Base-by-base conservation (phyloP, 2,797 vertebrate species). In the Myioborus melanocephalus region DNA sequence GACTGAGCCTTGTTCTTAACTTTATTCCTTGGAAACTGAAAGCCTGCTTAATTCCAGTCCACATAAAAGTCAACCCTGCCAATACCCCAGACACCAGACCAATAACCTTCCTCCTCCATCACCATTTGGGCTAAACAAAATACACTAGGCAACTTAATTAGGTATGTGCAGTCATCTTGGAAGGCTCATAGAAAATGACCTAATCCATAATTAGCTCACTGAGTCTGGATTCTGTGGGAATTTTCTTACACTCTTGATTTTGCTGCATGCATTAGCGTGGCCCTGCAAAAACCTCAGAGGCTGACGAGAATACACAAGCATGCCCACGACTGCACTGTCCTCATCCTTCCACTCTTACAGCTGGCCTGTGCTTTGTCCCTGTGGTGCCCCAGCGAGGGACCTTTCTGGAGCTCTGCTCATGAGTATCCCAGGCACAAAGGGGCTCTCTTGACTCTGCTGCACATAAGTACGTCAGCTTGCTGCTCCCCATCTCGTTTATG, bases 141-240 rank as follows among this genome's bases (percentile, higher is more conserved):
- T 69, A 81, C 26, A n/a, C 84, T 17, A 86, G 50, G 80, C 69
- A 93, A 90, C 77, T 83, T 93, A 93, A 94, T 90, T 88, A 91
- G 53, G 59, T 57, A 26, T 39, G 52, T 66, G 85, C 83, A 86
- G 82, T 91, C 87, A 73, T 89, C 77, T 93, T 97, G 95, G 89
- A 96, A 96, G 73, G 49, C 55, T 27, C 70, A 41, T 7, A 82
- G 92, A 93, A 92, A 76, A 84, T 96, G 28, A 94, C 89, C 86
- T 95, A 91, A 93, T 86, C 85, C 56, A 32, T 72, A 82, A 63
- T 94, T 79, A 94, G 63, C 72, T 91, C 87, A 94, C 39, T 0
- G 1, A 44, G 55, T 79, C 83, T 68, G 72, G 44, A 43, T 87
- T 89, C 78, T 83, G 46, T 44, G 69, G 63, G 87, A 83, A 75